These are phyloP conservation scores for Nomia melanderi DNA, from an alignment of 1,140 invertebrate genomes.

Conservation along the genomic window DNA sequence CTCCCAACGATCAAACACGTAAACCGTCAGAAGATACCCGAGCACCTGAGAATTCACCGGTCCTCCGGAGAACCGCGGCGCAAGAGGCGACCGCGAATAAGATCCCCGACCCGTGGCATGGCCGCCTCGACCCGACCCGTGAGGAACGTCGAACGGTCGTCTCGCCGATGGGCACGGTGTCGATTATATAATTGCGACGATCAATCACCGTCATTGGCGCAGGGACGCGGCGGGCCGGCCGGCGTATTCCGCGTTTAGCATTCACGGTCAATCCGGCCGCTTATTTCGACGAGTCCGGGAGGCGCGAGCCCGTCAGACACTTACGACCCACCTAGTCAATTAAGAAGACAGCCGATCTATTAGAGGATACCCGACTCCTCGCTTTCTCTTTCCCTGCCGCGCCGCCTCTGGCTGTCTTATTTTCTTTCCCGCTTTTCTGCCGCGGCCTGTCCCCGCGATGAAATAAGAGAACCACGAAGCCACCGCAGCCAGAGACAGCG, in stretches of 20 bases:
- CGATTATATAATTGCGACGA: slow-evolving; percentile 46
- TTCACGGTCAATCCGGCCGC: slow-evolving; percentile 42
- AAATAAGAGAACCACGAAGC: slow-evolving; percentile 30
- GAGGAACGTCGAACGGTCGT: too few species aligned
- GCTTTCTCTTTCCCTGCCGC: slow-evolving; percentile 1
- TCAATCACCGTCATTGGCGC: slow-evolving; percentile 31
- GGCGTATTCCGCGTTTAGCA: slow-evolving; percentile 43
- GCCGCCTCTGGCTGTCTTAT: not conserved
- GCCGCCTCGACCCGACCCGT: too few species aligned
- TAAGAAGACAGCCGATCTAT: slow-evolving; percentile 72
- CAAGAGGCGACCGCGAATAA: too few species aligned
- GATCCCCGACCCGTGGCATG: too few species aligned
- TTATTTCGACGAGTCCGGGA: slow-evolving; percentile 52
- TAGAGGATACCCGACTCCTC: slow-evolving; percentile 59
- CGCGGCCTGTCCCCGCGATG: slow-evolving; percentile 11
- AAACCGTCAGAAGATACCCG: too few species aligned
- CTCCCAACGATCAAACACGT: too few species aligned
- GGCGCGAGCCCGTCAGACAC: slow-evolving; percentile 55
- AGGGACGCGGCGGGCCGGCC: not conserved
- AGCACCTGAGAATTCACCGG: too few species aligned
- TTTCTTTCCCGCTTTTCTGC: slow-evolving; percentile 38
- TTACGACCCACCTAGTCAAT: slow-evolving; percentile 68
- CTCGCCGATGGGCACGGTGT: slow-evolving; percentile 3
- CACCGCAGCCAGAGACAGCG: too few species aligned
- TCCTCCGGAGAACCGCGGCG: too few species aligned